Conservation (phyloP, 2,113 vertebrate species). For the Zosterops japonicus region DNA sequence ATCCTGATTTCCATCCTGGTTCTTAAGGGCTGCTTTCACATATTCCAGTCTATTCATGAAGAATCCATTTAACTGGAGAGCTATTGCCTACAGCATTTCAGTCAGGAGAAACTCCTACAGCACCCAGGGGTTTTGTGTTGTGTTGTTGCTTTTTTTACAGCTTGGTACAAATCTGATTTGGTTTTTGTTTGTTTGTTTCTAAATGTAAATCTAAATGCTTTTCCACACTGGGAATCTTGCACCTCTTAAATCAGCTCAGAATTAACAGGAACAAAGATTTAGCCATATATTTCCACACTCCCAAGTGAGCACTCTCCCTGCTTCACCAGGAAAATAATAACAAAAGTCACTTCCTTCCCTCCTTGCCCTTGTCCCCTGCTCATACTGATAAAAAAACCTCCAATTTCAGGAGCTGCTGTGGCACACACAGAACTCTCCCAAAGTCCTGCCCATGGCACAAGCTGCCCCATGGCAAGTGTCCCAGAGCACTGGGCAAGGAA, state of each 20-base stretch:
- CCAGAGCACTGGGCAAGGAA: not conserved
- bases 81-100: not conserved
- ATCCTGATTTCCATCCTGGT: not conserved
- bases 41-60: not conserved
- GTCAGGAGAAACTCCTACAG: not conserved
- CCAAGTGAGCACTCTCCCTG: not conserved
- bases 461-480: accelerated
- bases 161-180: not conserved
- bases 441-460: not conserved
- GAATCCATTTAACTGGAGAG: not conserved
- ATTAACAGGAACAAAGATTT: not conserved
- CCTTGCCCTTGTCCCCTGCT: not conserved
- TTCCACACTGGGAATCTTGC: not conserved
- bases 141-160: not conserved
- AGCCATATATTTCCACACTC: not conserved
- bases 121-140: not conserved
- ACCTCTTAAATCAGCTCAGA: not conserved
- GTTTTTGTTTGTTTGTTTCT: not conserved
- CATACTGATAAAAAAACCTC: not conserved
- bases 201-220: not conserved
- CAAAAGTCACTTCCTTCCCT: not conserved
- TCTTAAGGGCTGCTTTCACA: not conserved
- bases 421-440: not conserved
- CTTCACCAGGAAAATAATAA: not conserved
- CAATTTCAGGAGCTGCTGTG: not conserved